phyloP scores from a whole-genome alignment of 2,797 vertebrate species.

The Channa striata region DNA sequence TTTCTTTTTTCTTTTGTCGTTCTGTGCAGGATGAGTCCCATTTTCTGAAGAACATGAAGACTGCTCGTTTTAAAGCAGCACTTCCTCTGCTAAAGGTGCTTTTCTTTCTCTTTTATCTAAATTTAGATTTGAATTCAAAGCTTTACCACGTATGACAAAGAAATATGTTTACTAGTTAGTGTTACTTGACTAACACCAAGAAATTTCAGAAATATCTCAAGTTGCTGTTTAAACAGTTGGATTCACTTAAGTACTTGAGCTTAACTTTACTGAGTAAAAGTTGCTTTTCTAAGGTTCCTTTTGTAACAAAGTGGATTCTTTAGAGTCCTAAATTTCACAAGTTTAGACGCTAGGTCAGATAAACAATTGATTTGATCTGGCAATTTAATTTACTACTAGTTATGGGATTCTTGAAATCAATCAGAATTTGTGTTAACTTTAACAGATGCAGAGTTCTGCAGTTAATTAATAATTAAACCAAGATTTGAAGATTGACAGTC shows the following conservation, averaged over 20 bases:
- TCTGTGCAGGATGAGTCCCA: conserved; percentile 94
- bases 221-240: background rate
- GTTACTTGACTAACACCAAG: background rate
- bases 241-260: background rate
- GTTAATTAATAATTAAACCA: background rate
- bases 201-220: conserved; percentile 14
- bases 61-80: conserved; percentile 92
- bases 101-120: conserved; percentile 1
- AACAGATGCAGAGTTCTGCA: background rate
- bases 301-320: conserved; percentile 8
- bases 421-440: background rate
- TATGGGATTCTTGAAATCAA: conserved; percentile 1
- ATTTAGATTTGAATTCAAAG: conserved; percentile 11
- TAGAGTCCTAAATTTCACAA: background rate
- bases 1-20: background rate
- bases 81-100: conserved; percentile 93
- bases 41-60: conserved; percentile 97
- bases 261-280: background rate
- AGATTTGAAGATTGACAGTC: background rate
- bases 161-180: background rate
- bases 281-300: background rate
- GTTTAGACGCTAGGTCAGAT: background rate
- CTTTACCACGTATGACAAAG: background rate
- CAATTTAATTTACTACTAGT: too few relatives aligned
- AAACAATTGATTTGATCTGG: conserved; percentile 11